Evolutionary conservation across 2,113 vertebrate genomes (phyloP).

Genomic region (Neopipo cinnamomea): DNA sequence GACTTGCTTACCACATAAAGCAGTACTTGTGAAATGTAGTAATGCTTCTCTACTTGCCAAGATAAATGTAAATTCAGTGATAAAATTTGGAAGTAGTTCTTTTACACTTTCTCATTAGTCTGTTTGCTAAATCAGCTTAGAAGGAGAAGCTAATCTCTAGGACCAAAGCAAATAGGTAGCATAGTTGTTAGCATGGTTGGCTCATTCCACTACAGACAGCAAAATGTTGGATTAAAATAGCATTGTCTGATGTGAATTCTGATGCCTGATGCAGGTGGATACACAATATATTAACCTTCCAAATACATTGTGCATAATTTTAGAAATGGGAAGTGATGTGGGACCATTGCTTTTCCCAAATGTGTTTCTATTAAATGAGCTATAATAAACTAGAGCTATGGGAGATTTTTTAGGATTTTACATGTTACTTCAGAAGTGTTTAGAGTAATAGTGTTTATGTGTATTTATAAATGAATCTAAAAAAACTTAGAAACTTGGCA

Average conservation of each 20-base stretch:
- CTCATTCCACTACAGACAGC: not conserved
- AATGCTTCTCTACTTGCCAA: not conserved
- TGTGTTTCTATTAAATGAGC: not conserved
- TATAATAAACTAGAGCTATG: not conserved
- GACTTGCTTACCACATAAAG: not conserved
- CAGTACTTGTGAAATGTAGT: not conserved
- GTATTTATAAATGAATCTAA: not conserved
- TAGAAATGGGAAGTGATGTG: not conserved
- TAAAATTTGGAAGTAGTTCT: not conserved
- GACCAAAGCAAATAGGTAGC: not conserved
- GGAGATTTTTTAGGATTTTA: conserved; percentile 14
- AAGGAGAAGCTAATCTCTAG: not conserved
- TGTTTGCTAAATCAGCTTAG: not conserved
- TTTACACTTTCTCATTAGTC: not conserved
- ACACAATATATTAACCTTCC: not conserved
- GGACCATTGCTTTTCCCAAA: not conserved
- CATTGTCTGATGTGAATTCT: not conserved
- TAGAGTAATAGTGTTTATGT: not conserved
- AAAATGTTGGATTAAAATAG: not conserved
- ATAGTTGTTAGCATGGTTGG: not conserved
- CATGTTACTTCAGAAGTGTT: not conserved
- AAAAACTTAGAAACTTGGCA: not conserved
- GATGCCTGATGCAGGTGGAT: not conserved
- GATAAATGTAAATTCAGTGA: not conserved
- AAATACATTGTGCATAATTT: not conserved